Conservation (phyloP, 2,888 invertebrate species). For the Panopea generosa region DNA sequence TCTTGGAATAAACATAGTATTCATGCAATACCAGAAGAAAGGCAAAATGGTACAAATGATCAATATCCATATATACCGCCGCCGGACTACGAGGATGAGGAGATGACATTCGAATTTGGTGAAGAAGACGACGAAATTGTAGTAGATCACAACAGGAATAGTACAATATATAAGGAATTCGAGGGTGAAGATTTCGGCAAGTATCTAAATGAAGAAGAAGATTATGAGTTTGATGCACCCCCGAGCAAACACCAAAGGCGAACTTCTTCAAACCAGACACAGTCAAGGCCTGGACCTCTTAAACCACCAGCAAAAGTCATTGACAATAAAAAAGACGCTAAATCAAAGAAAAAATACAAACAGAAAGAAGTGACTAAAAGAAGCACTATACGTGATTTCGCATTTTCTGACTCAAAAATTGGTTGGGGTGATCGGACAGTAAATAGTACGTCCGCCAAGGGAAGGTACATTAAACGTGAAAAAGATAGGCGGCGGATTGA, state of each 20-base stretch:
- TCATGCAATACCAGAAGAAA: neutral
- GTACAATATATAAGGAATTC: slow-evolving; percentile 35
- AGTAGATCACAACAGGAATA: slow-evolving; percentile 8
- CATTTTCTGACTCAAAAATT: slow-evolving; percentile 69
- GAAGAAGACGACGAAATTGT: slow-evolving; percentile 38
- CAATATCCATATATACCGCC: slow-evolving; percentile 65
- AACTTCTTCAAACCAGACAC: neutral
- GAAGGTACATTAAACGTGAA: slow-evolving; percentile 68
- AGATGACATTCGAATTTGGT: slow-evolving; percentile 57
- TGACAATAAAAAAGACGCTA: slow-evolving; percentile 8
- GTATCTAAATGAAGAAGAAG: slow-evolving; percentile 65
- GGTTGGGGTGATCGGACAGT: slow-evolving; percentile 68
- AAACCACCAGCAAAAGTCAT: slow-evolving; percentile 3
- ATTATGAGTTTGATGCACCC: slow-evolving; percentile 55
- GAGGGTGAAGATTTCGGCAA: slow-evolving; percentile 67
- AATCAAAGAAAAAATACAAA: slow-evolving; percentile 38
- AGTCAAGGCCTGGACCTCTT: neutral
- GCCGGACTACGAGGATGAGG: slow-evolving; percentile 70
- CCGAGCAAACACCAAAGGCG: too few species aligned
- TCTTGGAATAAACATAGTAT: slow-evolving; percentile 11
- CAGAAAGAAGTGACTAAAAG: slow-evolving; percentile 43
- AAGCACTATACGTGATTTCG: slow-evolving; percentile 66
- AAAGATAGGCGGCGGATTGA: slow-evolving; percentile 51
- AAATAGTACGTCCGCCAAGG: slow-evolving; percentile 69
- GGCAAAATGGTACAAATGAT: neutral